Evolutionary conservation across 2,797 vertebrate species (phyloP).

Genomic region (Telmatherina bonti): DNA sequence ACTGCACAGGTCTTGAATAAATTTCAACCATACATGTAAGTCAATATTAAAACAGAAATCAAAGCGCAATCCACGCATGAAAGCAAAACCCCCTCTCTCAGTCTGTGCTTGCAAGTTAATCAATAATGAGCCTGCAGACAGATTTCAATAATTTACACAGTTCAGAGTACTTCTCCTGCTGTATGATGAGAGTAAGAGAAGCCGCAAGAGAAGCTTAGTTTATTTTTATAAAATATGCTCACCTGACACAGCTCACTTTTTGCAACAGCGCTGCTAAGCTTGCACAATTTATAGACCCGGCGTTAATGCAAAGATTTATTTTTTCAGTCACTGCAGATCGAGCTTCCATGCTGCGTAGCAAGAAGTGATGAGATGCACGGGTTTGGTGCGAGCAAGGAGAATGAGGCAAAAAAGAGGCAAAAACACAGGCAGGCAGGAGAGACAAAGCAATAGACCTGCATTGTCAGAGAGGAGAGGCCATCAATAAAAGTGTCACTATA

Average conservation of each 20-base stretch:
- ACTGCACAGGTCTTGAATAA: slow-evolving; percentile 37
- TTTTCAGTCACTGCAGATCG: slow-evolving; percentile 26
- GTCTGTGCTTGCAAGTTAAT: slow-evolving; percentile 67
- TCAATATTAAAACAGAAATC: slow-evolving; percentile 66
- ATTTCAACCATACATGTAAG: slow-evolving; percentile 30
- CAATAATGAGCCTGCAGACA: slow-evolving; percentile 77
- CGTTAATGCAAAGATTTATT: slow-evolving; percentile 43
- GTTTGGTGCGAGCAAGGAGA: slow-evolving; percentile 20
- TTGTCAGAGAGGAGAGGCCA: slow-evolving; percentile 77
- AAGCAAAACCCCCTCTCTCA: slow-evolving; percentile 43
- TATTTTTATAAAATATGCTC: slow-evolving; percentile 21
- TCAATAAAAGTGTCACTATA: slow-evolving; percentile 76
- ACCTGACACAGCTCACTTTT: slow-evolving; percentile 21
- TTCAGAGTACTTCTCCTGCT: slow-evolving; percentile 52
- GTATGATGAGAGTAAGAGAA: slow-evolving; percentile 39
- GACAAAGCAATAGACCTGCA: slow-evolving; percentile 70
- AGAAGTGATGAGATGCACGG: slow-evolving; percentile 22
- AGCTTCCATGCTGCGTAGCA: slow-evolving; percentile 10
- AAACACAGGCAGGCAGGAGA: slow-evolving; percentile 50
- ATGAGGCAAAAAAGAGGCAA: slow-evolving; percentile 29
- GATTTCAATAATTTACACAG: slow-evolving; percentile 80
- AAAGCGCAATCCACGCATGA: slow-evolving; percentile 60
- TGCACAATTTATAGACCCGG: slow-evolving; percentile 28
- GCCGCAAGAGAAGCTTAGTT: not conserved
- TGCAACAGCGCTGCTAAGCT: slow-evolving; percentile 18